Evolutionary conservation across 2,888 invertebrate species (phyloP), one percentile per base, ranked within the genome.

Genomic region (Entomobrya multifasciata): DNA sequence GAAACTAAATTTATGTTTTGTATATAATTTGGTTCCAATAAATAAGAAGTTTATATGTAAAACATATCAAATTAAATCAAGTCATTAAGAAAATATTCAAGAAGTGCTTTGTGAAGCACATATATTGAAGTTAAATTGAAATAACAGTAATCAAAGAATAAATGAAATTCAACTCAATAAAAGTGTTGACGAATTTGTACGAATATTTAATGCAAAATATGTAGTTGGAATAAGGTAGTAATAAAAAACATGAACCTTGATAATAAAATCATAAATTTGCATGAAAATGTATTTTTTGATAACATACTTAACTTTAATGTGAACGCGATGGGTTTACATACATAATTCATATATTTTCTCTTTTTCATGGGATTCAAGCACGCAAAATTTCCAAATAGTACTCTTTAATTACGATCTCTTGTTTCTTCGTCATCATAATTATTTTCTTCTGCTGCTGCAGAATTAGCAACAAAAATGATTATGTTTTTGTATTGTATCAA

Each of bases 341-440:
- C 15, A 30, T 52, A 6, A 11, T 17, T 10, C 20, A 17, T 6
- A 10, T 27, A 30, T 52, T 36, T 11, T 17, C n/a, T 30, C 72
- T 3, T 49, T 55, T 72, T 82, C 62, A 82, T 82, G 82, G 27
- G 60, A 30, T 74, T 62, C 25, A 60, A 47, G 11, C 82, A 82
- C 62, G 74, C 74, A 74, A 36, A 36, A 74, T 74, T 72, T 74
- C 47, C n/a, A 74, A 30, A 60, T 60, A 57, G 57, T 55, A 57
- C 60, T 57, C 60, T 74, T 62, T 82, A 82, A 82, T 82, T 82
- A 82, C 74, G 72, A 74, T 74, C 81, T 62, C 82, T 82, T 82
- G 82, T 82, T 60, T 60, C 47, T 47, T 74, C 62, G 47, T 44
- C 60, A 74, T 74, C 52, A 74, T n/a, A n/a, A n/a, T 57, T 79